Conservation (phyloP, 2,797 vertebrate genomes). For the Gallinago solitaria region DNA sequence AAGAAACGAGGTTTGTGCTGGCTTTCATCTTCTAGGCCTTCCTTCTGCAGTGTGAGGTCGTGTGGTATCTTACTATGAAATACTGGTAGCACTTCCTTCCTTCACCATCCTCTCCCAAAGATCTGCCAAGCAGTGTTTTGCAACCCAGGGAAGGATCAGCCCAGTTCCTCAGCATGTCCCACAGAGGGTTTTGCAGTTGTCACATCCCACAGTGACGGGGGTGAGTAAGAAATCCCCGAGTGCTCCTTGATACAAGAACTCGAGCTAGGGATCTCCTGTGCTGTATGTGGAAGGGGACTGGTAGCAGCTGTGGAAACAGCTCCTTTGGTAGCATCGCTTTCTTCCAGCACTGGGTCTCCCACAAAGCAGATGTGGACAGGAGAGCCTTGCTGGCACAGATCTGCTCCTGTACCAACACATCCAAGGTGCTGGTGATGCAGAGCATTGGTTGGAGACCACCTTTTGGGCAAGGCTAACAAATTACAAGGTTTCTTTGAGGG, state of each 20-base stretch:
- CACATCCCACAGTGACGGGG: rapidly evolving
- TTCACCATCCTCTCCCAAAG: neutral
- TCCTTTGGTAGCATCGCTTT: neutral
- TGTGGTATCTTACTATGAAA: neutral
- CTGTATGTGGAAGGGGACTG: rapidly evolving
- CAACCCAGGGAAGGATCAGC: neutral
- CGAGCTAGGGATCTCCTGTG: neutral
- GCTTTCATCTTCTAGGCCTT: neutral
- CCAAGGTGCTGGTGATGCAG: neutral
- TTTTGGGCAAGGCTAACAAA: neutral
- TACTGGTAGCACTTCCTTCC: neutral
- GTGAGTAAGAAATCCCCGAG: neutral
- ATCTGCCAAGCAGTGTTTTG: neutral
- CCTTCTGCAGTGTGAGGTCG: neutral
- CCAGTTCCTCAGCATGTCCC: rapidly evolving
- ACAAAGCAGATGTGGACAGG: neutral
- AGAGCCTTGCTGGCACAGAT: neutral
- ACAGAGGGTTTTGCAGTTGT: neutral
- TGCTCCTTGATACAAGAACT: neutral
- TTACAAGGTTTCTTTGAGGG: neutral
- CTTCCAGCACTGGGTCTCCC: neutral
- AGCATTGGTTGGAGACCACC: neutral
- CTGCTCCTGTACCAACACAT: neutral
- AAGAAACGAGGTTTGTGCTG: neutral
- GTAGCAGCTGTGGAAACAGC: neutral